Evolutionary conservation across 2,888 invertebrate species (phyloP), one percentile per base, ranked within the genome.

Genomic region (Sphaerophoria rueppellii): DNA sequence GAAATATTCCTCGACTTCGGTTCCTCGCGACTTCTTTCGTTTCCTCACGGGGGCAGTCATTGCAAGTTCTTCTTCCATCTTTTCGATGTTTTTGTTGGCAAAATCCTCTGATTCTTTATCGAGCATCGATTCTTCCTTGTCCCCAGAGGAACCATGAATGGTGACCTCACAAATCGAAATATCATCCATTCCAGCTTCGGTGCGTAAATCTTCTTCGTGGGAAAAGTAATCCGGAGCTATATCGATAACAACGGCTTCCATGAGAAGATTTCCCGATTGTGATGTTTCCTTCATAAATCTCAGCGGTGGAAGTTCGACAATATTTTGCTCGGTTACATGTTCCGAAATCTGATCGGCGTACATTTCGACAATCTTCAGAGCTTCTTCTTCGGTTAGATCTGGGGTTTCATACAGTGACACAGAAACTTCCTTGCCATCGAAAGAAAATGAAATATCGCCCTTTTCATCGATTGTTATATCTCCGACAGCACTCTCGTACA

Each of bases 201-300:
- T 97, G 71, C 96, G 93, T 81, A 96, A 92, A 90, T 97, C 97
- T 89, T 97, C 96, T 87, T 95, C 95, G 4, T 95, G 95, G 0
- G 94, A 93, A 89, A 97, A 97, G 88, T 96, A 96, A 87, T 97
- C 96, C 0, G 96, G 96, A 0, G 96, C 95, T 0, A 98, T 96
- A 87, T 98, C 98, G 70, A 98, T 97, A 12, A 98, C 95, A 35
- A 97, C 96, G 0, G 98, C 98, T 92, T 98, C 97, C 96, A 98
- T 97, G 0, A 97, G 91, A 1, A 98, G 92, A 90, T 97, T 97
- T 5, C 97, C 97, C 0, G 97, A 96, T 7, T 95, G 96, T 0
- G 97, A 97, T 0, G 97, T 96, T 93, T 98, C 97, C 91, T 97
- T 97, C 0, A 96, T 95, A 91, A 98, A 98, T 83, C 97, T 93